Conservation (phyloP, 2,797 vertebrate species). For the Sebastes goodei region DNA sequence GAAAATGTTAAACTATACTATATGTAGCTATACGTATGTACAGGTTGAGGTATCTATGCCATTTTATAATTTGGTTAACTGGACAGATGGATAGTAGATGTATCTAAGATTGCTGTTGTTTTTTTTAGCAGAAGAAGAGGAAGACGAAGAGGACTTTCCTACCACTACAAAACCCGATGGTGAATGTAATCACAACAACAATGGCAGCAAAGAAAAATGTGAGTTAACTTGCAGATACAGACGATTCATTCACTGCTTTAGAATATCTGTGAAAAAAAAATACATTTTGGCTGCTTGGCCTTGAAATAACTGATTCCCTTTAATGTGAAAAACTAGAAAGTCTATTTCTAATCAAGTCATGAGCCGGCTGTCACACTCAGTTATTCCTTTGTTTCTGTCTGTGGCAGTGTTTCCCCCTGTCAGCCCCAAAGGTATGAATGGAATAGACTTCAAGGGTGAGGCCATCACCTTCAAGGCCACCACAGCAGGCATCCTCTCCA, state of each 20-base stretch:
- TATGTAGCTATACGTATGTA: neutral
- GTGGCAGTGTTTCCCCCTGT: conserved; percentile 85
- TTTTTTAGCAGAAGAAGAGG: conserved; percentile 86
- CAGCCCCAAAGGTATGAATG: conserved; percentile 90
- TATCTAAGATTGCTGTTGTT: neutral
- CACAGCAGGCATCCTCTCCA: conserved; percentile 95
- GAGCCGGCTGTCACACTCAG: neutral
- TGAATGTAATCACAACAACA: conserved; percentile 91
- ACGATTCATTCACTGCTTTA: neutral
- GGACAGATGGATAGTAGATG: neutral
- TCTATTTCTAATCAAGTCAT: neutral
- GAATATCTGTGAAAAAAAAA: neutral
- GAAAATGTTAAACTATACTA: neutral
- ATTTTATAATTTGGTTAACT: neutral
- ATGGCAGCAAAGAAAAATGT: conserved; percentile 95
- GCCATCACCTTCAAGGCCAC: conserved; percentile 99
- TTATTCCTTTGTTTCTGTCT: neutral
- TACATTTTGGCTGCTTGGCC: neutral
- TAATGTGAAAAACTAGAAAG: neutral
- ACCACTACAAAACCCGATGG: conserved; percentile 85
- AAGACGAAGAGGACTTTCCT: conserved; percentile 94
- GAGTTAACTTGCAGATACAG: conserved; percentile 66
- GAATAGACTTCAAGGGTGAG: conserved; percentile 98
- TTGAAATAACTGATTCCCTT: neutral
- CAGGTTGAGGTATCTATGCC: neutral